A percentile compares a stretch with the other conserved stretches of the same genome.
These are phyloP conservation scores for Tachuris rubrigastra DNA, from an alignment of 2,113 vertebrate genomes.

Conservation along the genomic window DNA sequence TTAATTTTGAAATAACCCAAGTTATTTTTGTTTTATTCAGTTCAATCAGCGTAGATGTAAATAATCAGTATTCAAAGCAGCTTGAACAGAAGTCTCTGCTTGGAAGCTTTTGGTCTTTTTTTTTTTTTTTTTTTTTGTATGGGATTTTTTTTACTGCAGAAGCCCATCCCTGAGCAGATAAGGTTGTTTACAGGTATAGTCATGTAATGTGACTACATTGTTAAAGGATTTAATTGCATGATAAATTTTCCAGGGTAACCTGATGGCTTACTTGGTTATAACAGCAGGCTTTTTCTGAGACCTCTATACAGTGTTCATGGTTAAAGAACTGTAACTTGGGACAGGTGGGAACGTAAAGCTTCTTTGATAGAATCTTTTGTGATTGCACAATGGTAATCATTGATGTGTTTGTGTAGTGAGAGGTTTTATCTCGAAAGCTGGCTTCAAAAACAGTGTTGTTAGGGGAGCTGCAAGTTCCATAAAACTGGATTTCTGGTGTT, in stretches of 20 bases:
- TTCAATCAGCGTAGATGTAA: background rate
- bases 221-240: slow-evolving; percentile 16
- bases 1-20: background rate
- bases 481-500: background rate
- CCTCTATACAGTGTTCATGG: background rate
- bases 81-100: background rate
- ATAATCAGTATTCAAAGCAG: background rate
- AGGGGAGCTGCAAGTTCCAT: background rate
- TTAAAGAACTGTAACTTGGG: background rate
- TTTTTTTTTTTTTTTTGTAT: background rate
- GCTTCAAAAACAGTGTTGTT: background rate
- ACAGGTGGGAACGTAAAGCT: background rate
- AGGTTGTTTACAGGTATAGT: background rate
- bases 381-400: background rate
- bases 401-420: background rate
- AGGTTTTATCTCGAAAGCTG: background rate
- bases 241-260: background rate
- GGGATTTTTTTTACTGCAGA: background rate
- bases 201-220: background rate
- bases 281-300: background rate
- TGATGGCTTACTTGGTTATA: background rate
- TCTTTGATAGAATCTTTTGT: background rate
- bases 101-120: background rate
- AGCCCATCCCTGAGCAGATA: background rate
- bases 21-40: background rate